A percentile compares a stretch with the other conserved stretches of the same genome.
Evolutionary conservation across 2,888 invertebrate species (phyloP).

Genomic region (Brachyopa scutellaris): DNA sequence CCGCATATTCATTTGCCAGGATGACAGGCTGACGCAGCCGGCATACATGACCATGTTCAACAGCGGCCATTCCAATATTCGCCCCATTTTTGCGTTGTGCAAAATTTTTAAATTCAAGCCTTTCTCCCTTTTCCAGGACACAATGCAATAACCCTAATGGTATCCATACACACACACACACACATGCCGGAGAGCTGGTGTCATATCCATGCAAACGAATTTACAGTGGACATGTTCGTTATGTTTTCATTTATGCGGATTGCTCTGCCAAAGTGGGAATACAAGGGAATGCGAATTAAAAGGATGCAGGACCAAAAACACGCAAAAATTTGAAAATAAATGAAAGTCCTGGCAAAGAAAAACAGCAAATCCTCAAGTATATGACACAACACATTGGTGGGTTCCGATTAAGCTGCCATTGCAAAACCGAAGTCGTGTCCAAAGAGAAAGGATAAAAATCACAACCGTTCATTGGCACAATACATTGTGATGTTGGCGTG

Average conservation of each 20-base stretch:
- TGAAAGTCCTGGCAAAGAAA: too few species aligned
- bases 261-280: conserved; percentile 29
- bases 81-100: neutral
- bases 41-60: conserved; percentile 53
- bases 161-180: conserved; percentile 48
- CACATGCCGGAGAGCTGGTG: conserved; percentile 23
- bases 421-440: conserved; percentile 19
- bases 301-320: conserved; percentile 11
- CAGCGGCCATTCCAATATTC: conserved; percentile 34
- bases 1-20: conserved; percentile 33
- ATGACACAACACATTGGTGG: neutral
- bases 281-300: conserved; percentile 39
- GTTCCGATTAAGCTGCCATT: conserved; percentile 11
- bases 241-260: conserved; percentile 51
- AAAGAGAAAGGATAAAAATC: conserved; percentile 47
- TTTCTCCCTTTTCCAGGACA: conserved; percentile 39
- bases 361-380: neutral
- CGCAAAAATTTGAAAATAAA: conserved; percentile 8
- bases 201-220: conserved; percentile 50
- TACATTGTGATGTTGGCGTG: conserved; percentile 27
- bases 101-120: conserved; percentile 55
- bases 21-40: conserved; percentile 36
- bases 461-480: conserved; percentile 54
- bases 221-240: conserved; percentile 53
- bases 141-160: conserved; percentile 69